These are phyloP conservation scores for Mellilla xanthometata DNA, from an alignment of 2,888 invertebrate species.

Conservation along the genomic window DNA sequence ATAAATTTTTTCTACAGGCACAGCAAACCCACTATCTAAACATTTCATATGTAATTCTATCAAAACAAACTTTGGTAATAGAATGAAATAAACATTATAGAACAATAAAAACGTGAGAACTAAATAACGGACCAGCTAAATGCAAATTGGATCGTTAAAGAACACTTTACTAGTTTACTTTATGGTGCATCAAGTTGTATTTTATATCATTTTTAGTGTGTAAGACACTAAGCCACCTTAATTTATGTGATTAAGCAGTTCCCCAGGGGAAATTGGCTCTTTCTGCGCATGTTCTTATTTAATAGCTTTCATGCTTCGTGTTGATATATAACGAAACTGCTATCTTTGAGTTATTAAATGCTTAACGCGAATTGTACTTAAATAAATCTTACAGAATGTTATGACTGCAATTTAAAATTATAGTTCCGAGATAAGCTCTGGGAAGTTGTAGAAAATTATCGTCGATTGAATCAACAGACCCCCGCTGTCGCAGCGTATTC, in stretches of 20 bases:
- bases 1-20: too few relatives aligned
- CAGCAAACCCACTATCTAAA: slow-evolving; percentile 3
- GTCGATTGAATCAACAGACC: slow-evolving; percentile 21
- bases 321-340: slow-evolving; percentile 16
- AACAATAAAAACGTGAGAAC: slow-evolving; percentile 48
- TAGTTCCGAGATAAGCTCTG: slow-evolving; percentile 20
- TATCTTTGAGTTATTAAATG: slow-evolving; percentile 8
- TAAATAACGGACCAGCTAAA: slow-evolving; percentile 37
- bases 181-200: slow-evolving; percentile 39
- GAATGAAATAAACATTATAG: slow-evolving; percentile 29
- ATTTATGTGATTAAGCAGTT: slow-evolving; percentile 22
- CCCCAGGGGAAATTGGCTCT: slow-evolving; percentile 20
- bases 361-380: slow-evolving; percentile 12
- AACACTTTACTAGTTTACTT: slow-evolving; percentile 43
- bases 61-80: slow-evolving; percentile 24
- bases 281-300: slow-evolving; percentile 7
- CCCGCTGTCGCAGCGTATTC: slow-evolving; percentile 18
- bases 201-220: slow-evolving; percentile 37
- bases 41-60: slow-evolving; percentile 11
- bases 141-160: slow-evolving; percentile 48
- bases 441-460: slow-evolving; percentile 30
- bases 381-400: slow-evolving; percentile 14
- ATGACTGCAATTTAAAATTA: slow-evolving; percentile 9
- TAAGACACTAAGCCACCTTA: slow-evolving; percentile 20
- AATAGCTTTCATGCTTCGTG: neutral